These are phyloP conservation scores for Salvelinus namaycush DNA, from an alignment of 2,113 vertebrate genomes.

Conservation along the genomic window DNA sequence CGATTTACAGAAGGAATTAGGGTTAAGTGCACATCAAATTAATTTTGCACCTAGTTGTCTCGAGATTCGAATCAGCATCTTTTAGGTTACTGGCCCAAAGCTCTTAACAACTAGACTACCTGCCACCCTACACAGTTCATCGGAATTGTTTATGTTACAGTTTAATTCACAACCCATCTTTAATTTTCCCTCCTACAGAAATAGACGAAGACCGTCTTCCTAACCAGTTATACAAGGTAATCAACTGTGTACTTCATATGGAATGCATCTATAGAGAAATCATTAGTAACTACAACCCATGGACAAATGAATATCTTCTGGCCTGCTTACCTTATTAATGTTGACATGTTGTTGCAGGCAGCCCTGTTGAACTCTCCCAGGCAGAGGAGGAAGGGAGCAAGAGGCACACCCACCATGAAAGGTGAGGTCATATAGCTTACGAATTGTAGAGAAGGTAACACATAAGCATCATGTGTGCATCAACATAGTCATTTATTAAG, in stretches of 20 bases:
- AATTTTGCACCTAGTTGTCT: no score
- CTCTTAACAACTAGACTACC: no score
- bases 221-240: conserved; percentile 88
- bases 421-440: conserved; percentile 59
- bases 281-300: background rate
- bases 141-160: no score
- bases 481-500: no score
- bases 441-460: background rate
- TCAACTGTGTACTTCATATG: background rate
- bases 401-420: conserved; percentile 90
- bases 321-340: background rate
- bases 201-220: conserved; percentile 89
- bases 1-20: no score
- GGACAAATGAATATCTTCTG: background rate
- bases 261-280: background rate
- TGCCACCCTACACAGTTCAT: no score
- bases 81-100: no score
- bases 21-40: no score
- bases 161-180: background rate
- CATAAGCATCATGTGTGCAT: background rate
- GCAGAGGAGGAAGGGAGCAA: conserved; percentile 85
- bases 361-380: conserved; percentile 85
- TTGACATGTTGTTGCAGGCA: conserved; percentile 71
- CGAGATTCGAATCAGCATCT: no score
- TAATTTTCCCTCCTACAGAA: conserved; percentile 68